phyloP scores from a whole-genome alignment of 1,140 invertebrate species.

The Semibalanus balanoides region DNA sequence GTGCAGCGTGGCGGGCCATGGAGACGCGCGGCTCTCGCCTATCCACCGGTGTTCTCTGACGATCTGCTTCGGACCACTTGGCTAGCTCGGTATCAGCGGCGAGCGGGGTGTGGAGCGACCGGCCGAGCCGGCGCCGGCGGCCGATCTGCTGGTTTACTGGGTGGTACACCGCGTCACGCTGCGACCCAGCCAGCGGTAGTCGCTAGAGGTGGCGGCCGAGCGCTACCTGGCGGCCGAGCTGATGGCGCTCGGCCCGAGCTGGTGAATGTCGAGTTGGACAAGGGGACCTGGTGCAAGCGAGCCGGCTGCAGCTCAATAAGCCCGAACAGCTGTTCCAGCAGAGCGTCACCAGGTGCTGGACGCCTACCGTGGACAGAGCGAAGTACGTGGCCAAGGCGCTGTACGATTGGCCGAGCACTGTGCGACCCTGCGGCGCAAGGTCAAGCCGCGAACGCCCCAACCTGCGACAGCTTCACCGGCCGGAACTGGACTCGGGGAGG shows the following conservation, averaged over 20 bases:
- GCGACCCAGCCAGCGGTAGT: not conserved
- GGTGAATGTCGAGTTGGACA: conserved; percentile 28
- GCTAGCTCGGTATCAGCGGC: not conserved
- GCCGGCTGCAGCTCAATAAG: conserved; percentile 48
- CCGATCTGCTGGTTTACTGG: not conserved
- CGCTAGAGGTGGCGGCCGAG: conserved; percentile 16
- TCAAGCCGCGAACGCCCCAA: too few relatives aligned
- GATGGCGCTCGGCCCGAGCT: conserved; percentile 48
- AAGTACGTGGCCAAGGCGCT: conserved; percentile 54
- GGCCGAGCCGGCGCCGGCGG: not conserved
- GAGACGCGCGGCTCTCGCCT: not conserved
- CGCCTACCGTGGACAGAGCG: conserved; percentile 53
- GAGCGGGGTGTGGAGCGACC: not conserved
- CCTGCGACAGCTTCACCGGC: too few relatives aligned
- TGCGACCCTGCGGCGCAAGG: too few relatives aligned
- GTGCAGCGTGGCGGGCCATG: not conserved
- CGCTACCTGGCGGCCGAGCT: conserved; percentile 50
- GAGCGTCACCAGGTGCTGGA: conserved; percentile 27
- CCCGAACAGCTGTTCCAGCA: conserved; percentile 42
- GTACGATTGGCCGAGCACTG: too few relatives aligned
- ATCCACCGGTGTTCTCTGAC: not conserved
- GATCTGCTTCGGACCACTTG: not conserved
- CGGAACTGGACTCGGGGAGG: too few relatives aligned
- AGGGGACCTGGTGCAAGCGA: conserved; percentile 40
- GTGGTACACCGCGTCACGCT: not conserved